Conservation (phyloP, 2,888 invertebrate species). For the Macropis europaea region DNA sequence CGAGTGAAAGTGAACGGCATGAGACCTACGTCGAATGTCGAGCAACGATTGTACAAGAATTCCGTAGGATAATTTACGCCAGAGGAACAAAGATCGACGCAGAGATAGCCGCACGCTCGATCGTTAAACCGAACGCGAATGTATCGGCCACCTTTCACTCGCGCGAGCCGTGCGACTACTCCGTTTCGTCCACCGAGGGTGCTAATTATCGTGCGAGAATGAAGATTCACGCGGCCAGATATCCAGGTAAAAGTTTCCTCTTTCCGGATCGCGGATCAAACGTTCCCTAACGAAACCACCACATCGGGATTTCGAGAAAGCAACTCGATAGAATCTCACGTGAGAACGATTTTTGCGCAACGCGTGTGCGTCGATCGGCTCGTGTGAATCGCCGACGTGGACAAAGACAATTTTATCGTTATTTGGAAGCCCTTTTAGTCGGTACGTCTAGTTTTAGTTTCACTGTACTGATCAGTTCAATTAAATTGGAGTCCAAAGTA, state of each 20-base stretch:
- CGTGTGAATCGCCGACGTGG: too few species aligned
- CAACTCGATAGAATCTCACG: constrained; percentile 9
- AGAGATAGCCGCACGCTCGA: constrained; percentile 10
- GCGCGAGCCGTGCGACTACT: constrained; percentile 29
- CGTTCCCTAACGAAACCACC: constrained; percentile 16
- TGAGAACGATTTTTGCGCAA: constrained; percentile 21
- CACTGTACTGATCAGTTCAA: too few species aligned
- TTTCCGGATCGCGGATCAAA: constrained; percentile 30
- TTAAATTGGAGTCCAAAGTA: too few species aligned
- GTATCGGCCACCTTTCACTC: constrained; percentile 43
- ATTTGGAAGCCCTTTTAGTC: too few species aligned
- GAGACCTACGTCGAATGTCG: constrained; percentile 41
- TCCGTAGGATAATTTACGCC: constrained; percentile 42
- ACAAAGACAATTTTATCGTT: too few species aligned
- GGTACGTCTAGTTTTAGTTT: too few species aligned
- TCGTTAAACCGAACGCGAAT: background rate
- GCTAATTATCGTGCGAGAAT: constrained; percentile 44
- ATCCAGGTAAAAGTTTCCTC: constrained; percentile 42
- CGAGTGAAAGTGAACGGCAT: constrained; percentile 59
- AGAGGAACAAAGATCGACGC: constrained; percentile 28
- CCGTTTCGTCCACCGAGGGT: constrained; percentile 26
- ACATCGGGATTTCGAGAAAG: background rate
- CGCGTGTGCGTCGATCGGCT: background rate
- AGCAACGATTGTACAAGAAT: constrained; percentile 48
- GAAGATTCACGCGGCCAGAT: constrained; percentile 34